Evolutionary conservation across 2,888 invertebrate genomes (phyloP), one percentile per base, ranked within the genome.

Genomic region (Hyles lineata): DNA sequence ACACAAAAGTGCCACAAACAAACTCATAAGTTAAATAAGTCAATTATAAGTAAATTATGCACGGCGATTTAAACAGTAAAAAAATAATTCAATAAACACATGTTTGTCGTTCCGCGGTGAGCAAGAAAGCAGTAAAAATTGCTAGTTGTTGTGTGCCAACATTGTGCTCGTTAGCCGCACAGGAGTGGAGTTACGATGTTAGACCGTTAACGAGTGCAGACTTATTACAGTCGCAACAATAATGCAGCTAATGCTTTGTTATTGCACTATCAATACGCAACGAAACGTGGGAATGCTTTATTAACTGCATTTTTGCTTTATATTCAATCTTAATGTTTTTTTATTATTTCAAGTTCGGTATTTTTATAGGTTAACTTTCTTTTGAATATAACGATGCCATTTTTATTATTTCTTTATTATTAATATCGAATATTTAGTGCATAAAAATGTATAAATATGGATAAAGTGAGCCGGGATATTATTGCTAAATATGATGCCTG

Each of bases 191-290:
- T 88, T 86, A 87, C 86, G 84, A 85, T 80, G 80, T 83, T 79
- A 83, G 81, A 85, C 84, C 83, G 84, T 85, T 88, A 88, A 90
- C 87, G 81, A 87, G 86, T 84, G 79, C 82, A 82, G 85, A 84
- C 86, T 87, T 89, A 89, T 87, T 85, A 84, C 86, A 80, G 79
- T 77, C 76, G 80, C 79, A 81, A 82, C 79, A 78, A 79, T 74
- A 77, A 82, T 77, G 77, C 80, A 78, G 80, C 84, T 88, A 87
- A 88, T 86, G 84, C 87, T 79, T 81, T 82, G 83, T 87, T 87
- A 88, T 86, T 85, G 83, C 83, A 76, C 81, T 81, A 83, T 83
- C 81, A 82, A 80, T 62, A 73, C 32, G 32, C 32, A 73, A 62
- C 32, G n/a, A 35, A 62, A 29, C n/a, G 52, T 70, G 21, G 52